Evolutionary conservation across 2,888 invertebrate genomes (phyloP).

Genomic region (Euplagia quadripunctaria): DNA sequence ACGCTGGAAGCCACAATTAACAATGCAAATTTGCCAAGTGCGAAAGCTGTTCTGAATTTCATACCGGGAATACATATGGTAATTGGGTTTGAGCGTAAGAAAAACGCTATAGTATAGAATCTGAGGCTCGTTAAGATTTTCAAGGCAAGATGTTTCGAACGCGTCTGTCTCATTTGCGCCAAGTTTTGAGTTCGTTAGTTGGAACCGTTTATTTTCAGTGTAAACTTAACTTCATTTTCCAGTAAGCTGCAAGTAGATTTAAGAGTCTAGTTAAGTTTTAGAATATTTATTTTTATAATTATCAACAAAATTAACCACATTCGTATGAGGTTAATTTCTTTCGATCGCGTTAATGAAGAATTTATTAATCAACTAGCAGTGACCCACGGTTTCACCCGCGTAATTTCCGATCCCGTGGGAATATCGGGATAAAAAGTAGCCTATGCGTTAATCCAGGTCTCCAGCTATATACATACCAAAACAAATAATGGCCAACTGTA

Average conservation of each 20-base stretch:
- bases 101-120: slow-evolving; percentile 69
- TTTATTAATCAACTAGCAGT: no score
- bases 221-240: slow-evolving; percentile 12
- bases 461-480: no score
- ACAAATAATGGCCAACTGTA: no score
- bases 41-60: slow-evolving; percentile 82
- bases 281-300: neutral
- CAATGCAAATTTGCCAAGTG: slow-evolving; percentile 81
- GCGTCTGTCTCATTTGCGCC: slow-evolving; percentile 31
- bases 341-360: no score
- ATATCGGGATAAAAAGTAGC: no score
- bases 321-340: no score
- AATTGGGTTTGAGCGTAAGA: slow-evolving; percentile 74
- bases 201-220: slow-evolving; percentile 18
- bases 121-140: slow-evolving; percentile 66
- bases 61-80: slow-evolving; percentile 81
- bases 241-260: neutral
- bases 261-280: neutral
- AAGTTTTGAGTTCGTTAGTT: slow-evolving; percentile 37
- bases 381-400: no score
- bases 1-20: slow-evolving; percentile 76
- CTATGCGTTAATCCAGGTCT: no score
- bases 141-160: slow-evolving; percentile 29
- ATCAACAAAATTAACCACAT: no score
- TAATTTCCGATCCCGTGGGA: no score